phyloP scores from a whole-genome alignment of 2,797 vertebrate genomes.

The Catostomus latipinnis region DNA sequence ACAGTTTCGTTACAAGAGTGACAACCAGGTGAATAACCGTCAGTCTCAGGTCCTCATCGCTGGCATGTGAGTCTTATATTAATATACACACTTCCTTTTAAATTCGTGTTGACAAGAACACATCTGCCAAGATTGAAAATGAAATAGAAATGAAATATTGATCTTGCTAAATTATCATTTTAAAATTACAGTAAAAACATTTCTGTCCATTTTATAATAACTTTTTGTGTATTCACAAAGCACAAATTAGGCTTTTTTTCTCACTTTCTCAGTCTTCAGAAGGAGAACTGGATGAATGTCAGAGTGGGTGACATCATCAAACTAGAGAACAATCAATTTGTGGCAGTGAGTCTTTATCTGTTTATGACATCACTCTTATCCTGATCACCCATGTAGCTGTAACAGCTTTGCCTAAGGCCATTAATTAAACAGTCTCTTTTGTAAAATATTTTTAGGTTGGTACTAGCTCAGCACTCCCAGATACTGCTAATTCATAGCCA shows the following conservation, averaged over 20 bases:
- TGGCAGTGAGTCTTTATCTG: slow-evolving; percentile 83
- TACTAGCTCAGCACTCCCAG: slow-evolving; percentile 1
- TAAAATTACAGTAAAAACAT: background rate
- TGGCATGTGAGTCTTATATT: slow-evolving; percentile 84
- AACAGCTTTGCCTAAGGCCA: background rate
- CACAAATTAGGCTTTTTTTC: background rate
- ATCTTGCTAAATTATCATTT: background rate
- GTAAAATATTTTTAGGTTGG: too few species aligned
- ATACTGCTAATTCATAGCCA: background rate
- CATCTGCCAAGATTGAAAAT: background rate
- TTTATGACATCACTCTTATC: slow-evolving; percentile 5
- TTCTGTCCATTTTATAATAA: background rate
- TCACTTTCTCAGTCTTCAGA: slow-evolving; percentile 79
- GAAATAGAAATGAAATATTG: too few species aligned
- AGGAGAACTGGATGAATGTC: slow-evolving; percentile 95
- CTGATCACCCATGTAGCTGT: background rate
- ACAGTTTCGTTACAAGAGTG: slow-evolving; percentile 95
- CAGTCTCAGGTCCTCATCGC: slow-evolving; percentile 93
- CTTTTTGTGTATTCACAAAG: background rate
- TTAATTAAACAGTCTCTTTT: slow-evolving; percentile 5
- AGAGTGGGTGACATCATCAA: slow-evolving; percentile 94
- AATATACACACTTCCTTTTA: slow-evolving; percentile 3
- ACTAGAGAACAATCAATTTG: slow-evolving; percentile 94
- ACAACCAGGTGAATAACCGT: slow-evolving; percentile 96
- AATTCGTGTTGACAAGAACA: slow-evolving; percentile 1